These are phyloP conservation scores for Solenopsis fugax DNA, from an alignment of 1,140 invertebrate species.

Conservation along the genomic window DNA sequence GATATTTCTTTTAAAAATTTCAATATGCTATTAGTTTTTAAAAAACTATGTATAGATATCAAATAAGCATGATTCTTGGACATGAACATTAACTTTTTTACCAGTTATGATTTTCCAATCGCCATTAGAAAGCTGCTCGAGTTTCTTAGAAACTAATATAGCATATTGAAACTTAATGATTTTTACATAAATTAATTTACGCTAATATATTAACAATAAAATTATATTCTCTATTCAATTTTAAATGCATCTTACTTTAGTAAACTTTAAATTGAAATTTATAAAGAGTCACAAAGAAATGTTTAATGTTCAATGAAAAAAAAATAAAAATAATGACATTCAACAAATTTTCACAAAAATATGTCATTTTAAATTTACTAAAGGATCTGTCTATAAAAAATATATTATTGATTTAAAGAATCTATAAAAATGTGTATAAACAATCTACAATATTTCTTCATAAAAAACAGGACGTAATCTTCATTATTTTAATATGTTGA, in stretches of 20 bases:
- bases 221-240: background rate
- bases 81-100: slow-evolving; percentile 62
- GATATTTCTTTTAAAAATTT: slow-evolving; percentile 7
- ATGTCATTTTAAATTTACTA: background rate
- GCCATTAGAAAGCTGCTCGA: slow-evolving; percentile 78
- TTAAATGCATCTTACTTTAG: background rate
- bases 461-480: background rate
- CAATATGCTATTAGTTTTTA: background rate
- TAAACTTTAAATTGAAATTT: background rate
- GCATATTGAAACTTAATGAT: background rate
- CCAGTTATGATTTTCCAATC: slow-evolving; percentile 82
- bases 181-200: background rate
- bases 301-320: background rate
- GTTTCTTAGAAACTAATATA: slow-evolving; percentile 54
- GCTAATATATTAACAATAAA: background rate
- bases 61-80: background rate
- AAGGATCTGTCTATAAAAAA: background rate
- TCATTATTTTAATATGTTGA: background rate
- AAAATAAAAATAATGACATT: background rate
- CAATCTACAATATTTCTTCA: background rate
- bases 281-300: background rate
- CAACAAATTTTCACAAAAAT: background rate
- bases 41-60: no score
- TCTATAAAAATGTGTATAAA: background rate
- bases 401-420: no score